A percentile compares a stretch with the other conserved stretches of the same genome.
Evolutionary conservation across 2,888 invertebrate species (phyloP).

Genomic region (Clistopyga incitator): DNA sequence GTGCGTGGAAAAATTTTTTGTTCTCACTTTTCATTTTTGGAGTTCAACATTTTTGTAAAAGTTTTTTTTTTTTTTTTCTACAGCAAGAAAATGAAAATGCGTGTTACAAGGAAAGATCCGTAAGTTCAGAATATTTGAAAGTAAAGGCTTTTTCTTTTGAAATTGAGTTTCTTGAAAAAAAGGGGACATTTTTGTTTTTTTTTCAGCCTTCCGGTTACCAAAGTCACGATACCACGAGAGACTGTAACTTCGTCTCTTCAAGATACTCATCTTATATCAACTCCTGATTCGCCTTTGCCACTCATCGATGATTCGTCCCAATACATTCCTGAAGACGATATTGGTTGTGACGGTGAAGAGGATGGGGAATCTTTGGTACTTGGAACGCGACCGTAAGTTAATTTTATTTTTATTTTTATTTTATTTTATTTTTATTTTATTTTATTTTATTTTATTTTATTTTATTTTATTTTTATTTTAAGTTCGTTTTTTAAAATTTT

Average conservation of each 20-base stretch:
- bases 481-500: too few species aligned
- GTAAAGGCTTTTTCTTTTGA: constrained; percentile 67
- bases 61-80: background rate
- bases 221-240: constrained; percentile 74
- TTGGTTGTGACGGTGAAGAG: constrained; percentile 75
- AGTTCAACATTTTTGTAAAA: background rate
- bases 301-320: constrained; percentile 76
- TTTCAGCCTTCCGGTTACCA: constrained; percentile 74
- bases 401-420: background rate
- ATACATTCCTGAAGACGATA: background rate
- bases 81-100: background rate
- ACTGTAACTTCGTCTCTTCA: constrained; percentile 74
- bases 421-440: background rate
- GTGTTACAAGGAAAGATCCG: background rate
- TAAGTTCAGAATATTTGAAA: background rate
- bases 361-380: constrained; percentile 80
- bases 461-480: too few species aligned
- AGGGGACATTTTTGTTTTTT: background rate
- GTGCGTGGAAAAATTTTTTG: background rate
- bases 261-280: constrained; percentile 70
- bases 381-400: constrained; percentile 78
- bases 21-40: background rate
- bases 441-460: too few species aligned
- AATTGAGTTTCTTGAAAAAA: constrained; percentile 79
- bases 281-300: constrained; percentile 76